These are phyloP conservation scores for Vidua macroura DNA, from an alignment of 2,113 vertebrate species.

Conservation along the genomic window DNA sequence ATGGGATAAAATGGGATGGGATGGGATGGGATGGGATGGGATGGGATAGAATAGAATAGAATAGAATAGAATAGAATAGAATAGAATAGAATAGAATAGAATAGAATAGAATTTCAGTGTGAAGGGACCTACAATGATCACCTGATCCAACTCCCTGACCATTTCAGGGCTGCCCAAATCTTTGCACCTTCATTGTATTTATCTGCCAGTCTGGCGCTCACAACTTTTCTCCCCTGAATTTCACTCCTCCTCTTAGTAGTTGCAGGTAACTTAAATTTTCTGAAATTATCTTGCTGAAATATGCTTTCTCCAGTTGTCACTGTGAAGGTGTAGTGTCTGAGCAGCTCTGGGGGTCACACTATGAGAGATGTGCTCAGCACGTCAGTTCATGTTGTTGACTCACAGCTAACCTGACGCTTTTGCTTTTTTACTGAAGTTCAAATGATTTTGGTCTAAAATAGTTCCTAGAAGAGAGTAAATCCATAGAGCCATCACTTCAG, in stretches of 20 bases:
- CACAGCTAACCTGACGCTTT: background rate
- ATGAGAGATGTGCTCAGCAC: fast-evolving
- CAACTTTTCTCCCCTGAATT: background rate
- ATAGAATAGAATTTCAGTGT: background rate
- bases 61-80: background rate
- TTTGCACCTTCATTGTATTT: background rate
- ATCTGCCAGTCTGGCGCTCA: fast-evolving
- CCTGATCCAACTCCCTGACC: background rate
- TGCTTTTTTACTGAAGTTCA: background rate
- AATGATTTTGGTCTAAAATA: background rate
- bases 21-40: background rate
- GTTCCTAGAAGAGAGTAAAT: background rate
- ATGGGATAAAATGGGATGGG: fast-evolving
- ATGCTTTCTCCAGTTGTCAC: background rate
- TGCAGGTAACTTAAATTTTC: background rate
- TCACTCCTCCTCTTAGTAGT: background rate
- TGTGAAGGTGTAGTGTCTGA: background rate
- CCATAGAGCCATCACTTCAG: background rate
- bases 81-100: no score
- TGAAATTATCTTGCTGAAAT: background rate
- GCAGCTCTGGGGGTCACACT: background rate
- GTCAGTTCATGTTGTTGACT: background rate
- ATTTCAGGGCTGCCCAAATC: background rate
- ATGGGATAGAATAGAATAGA: background rate
- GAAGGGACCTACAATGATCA: background rate